Evolutionary conservation across 1,140 invertebrate genomes (phyloP), one percentile per base, ranked within the genome.

Genomic region (Aplysia californica): DNA sequence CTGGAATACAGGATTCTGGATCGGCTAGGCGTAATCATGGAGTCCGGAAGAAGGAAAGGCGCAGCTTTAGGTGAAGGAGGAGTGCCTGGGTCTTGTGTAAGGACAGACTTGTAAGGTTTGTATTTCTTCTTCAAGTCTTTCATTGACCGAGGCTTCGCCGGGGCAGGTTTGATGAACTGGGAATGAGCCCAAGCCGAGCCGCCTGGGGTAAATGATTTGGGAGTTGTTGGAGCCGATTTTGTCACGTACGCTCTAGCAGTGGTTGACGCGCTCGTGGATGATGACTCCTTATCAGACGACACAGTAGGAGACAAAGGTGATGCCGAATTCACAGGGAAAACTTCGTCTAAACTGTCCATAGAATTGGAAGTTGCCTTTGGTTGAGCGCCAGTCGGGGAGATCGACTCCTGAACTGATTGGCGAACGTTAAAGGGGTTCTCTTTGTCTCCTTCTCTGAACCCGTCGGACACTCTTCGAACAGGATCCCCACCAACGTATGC

Each of bases 1-100:
- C 84, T 73, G 23, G 80, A 82, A 15, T 82, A 78, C 21, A 80
- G 36, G 29, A 87, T 85, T 77, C 84, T 86, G 20, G 83, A 58
- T 59, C 83, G 66, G 31, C 67, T 72, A 1, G 77, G 74, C 2
- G 72, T 71, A 3, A 81, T 6, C 36, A 79, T 50, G 58, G 70
- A 38, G 65, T 76, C 76, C 2, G 79, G 79, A 20, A 80, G 67
- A 15, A 77, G 61, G 64, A 80, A 80, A 29, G 72, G 72, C 0
- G 71, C 73, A 29, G 75, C 56, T n/a, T 76, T 71, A n/a, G 79
- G 76, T 31, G 71, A 75, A 50, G 72, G 23, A 1, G 72, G 59
- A 10, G 72, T 65, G 10, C 59, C 50, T 4, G 68, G 55, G 15
- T 66, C 66, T 26, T 80, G 76, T n/a, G 70, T 59, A 41, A 79